Percentiles rank a stretch among this genome's conserved stretches.
Evolutionary conservation across 2,888 invertebrate species (phyloP).

Genomic region (Acanthococcus lagerstroemiae): DNA sequence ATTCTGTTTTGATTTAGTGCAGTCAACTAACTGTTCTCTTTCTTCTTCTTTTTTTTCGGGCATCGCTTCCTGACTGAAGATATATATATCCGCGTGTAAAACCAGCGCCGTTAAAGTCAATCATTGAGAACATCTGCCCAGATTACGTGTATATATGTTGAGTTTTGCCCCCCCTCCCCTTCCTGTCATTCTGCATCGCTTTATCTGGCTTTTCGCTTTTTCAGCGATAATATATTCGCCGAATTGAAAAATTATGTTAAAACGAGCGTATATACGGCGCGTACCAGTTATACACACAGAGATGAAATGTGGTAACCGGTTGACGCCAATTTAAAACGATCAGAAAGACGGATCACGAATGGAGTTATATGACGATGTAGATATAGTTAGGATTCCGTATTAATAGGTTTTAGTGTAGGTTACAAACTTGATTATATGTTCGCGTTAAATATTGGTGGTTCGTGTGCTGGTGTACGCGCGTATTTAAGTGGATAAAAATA

Average conservation of each 20-base stretch:
- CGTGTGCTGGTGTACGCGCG: not conserved
- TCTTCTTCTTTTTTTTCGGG: too few relatives aligned
- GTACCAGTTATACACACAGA: not conserved
- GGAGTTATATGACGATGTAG: not conserved
- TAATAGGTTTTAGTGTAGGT: conserved; percentile 28
- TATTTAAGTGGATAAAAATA: too few relatives aligned
- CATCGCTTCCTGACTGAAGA: too few relatives aligned
- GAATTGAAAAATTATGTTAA: not conserved
- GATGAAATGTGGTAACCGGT: conserved; percentile 13
- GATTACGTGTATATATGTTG: not conserved
- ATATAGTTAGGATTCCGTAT: not conserved
- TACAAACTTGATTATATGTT: conserved; percentile 21
- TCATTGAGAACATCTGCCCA: not conserved
- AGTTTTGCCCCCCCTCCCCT: too few relatives aligned
- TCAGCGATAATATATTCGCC: not conserved
- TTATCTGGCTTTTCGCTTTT: not conserved
- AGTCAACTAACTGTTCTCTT: too few relatives aligned
- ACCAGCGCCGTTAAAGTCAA: too few relatives aligned
- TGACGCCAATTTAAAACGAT: conserved; percentile 11
- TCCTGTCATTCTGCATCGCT: not conserved
- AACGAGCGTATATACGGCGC: too few relatives aligned
- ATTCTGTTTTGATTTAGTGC: too few relatives aligned
- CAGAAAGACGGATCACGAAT: conserved; percentile 9
- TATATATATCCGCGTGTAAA: too few relatives aligned
- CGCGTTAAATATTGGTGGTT: not conserved